phyloP scores from a whole-genome alignment of 1,140 invertebrate genomes.

The Rhynchophorus ferrugineus region DNA sequence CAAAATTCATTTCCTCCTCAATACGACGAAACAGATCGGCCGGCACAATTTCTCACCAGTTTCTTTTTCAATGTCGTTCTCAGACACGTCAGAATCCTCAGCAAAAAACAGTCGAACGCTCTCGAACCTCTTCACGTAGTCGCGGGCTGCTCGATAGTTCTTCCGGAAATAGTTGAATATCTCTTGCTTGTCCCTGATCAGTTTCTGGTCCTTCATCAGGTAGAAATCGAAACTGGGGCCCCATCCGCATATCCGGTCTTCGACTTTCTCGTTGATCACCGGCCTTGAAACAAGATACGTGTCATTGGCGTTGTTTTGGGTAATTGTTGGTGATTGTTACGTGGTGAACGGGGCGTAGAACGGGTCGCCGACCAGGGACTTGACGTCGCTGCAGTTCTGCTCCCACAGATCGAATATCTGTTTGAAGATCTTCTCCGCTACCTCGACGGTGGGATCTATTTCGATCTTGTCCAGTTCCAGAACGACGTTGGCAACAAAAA shows the following conservation, averaged over 20 bases:
- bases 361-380: conserved; percentile 51
- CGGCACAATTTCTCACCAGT: conserved; percentile 21
- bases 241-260: conserved; percentile 57
- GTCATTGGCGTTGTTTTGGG: conserved; percentile 20
- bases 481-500: conserved; percentile 50
- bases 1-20: no score
- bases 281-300: conserved; percentile 49
- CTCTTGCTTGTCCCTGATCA: conserved; percentile 46
- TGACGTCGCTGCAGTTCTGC: conserved; percentile 47
- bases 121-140: conserved; percentile 61
- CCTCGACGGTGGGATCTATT: conserved; percentile 49
- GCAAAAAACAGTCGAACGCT: conserved; percentile 58
- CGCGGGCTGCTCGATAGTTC: conserved; percentile 53
- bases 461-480: conserved; percentile 42
- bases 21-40: no score
- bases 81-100: conserved; percentile 57
- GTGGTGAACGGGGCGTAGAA: conserved; percentile 46
- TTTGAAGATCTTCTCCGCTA: conserved; percentile 46
- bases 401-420: conserved; percentile 53
- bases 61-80: conserved; percentile 42
- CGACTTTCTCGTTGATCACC: conserved; percentile 63
- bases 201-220: conserved; percentile 54
- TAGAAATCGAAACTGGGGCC: conserved; percentile 57
- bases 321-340: conserved; percentile 36
- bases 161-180: conserved; percentile 48